A percentile compares a stretch with the other conserved stretches of the same genome.
These are phyloP conservation scores for Sebastes jordani DNA, from an alignment of 2,797 vertebrate species.

Conservation along the genomic window DNA sequence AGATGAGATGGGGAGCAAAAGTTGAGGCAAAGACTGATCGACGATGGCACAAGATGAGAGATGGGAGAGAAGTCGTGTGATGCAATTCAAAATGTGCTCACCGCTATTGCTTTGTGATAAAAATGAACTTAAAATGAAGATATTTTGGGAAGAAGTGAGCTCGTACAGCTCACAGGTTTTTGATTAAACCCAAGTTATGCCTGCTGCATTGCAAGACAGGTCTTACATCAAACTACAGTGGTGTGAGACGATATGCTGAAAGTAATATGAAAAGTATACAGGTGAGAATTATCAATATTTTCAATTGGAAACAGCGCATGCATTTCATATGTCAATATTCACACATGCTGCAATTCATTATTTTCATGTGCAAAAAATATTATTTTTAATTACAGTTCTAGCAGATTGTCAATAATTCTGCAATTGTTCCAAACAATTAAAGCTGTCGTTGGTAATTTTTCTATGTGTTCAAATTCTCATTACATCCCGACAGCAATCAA, in stretches of 20 bases:
- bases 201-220: constrained; percentile 5
- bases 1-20: constrained; percentile 35
- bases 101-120: neutral
- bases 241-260: neutral
- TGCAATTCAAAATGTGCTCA: neutral
- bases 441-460: too few species aligned
- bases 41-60: neutral
- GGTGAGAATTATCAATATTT: neutral
- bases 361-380: neutral
- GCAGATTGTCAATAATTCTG: neutral
- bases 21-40: constrained; percentile 27
- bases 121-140: neutral
- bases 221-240: neutral
- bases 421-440: neutral
- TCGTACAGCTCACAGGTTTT: constrained; percentile 1
- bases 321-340: neutral
- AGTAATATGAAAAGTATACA: too few species aligned
- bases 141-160: neutral
- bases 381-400: neutral
- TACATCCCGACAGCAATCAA: too few species aligned
- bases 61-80: neutral
- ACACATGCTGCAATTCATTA: neutral
- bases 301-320: neutral
- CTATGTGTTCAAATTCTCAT: too few species aligned
- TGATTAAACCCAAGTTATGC: constrained; percentile 10